Evolutionary conservation across 2,113 vertebrate genomes (phyloP).

Genomic region (Irena cyanogastra): DNA sequence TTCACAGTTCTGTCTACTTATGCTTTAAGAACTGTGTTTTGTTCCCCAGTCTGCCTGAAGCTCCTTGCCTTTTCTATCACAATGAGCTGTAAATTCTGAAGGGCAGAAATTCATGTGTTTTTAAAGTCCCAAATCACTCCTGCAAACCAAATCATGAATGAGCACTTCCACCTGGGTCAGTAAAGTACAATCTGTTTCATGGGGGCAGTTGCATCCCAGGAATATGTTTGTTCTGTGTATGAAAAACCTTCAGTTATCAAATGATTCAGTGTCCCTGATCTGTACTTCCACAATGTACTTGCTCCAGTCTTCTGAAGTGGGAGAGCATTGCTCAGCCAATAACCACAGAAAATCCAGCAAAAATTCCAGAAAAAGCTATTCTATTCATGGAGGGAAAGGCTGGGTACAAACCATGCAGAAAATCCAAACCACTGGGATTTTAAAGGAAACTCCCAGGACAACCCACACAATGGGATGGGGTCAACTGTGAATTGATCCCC

Average conservation of each 20-base stretch:
- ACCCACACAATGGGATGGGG: constrained; percentile 30
- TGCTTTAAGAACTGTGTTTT: not conserved
- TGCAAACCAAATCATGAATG: constrained; percentile 21
- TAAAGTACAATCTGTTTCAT: not conserved
- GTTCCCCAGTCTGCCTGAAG: not conserved
- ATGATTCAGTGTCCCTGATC: not conserved
- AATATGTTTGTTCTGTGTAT: not conserved
- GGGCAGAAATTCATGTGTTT: not conserved
- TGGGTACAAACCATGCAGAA: constrained; percentile 42
- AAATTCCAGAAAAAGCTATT: constrained; percentile 43
- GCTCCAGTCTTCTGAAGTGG: constrained; percentile 12
- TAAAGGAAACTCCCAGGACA: constrained; percentile 43
- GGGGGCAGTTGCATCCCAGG: not conserved
- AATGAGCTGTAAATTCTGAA: not conserved
- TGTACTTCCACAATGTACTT: constrained; percentile 6
- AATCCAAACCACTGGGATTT: constrained; percentile 38
- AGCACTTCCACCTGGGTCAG: not conserved
- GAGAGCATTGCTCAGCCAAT: constrained; percentile 24
- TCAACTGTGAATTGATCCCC: constrained; percentile 29
- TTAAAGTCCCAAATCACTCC: not conserved
- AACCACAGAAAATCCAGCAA: constrained; percentile 52
- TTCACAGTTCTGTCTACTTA: not conserved
- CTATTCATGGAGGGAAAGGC: constrained; percentile 36
- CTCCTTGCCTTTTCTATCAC: not conserved
- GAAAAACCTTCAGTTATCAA: constrained; percentile 17